These are phyloP conservation scores for Neoaliturus tenellus DNA, from an alignment of 2,888 invertebrate species.

Conservation along the genomic window DNA sequence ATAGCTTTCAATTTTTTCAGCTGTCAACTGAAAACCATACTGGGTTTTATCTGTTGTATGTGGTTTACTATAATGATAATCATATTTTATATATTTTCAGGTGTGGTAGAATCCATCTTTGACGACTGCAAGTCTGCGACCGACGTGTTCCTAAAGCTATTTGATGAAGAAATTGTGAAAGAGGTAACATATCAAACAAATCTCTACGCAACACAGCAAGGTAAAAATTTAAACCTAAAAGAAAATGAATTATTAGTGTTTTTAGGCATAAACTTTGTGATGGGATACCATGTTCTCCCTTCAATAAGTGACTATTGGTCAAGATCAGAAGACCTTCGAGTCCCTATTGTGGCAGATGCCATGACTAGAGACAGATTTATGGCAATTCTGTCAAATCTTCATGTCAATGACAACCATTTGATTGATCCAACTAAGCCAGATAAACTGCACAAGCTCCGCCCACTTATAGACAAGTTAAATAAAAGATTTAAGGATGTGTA, in stretches of 20 bases:
- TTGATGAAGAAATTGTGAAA: constrained; percentile 29
- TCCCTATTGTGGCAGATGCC: background rate
- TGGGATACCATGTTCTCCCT: constrained; percentile 52
- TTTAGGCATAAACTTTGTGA: constrained; percentile 55
- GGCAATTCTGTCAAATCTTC: constrained; percentile 35
- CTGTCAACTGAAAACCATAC: too few species aligned
- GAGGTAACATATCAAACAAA: constrained; percentile 46
- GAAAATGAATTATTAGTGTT: constrained; percentile 51
- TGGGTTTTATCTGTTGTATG: too few species aligned
- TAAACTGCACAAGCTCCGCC: constrained; percentile 40
- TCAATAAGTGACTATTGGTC: constrained; percentile 46
- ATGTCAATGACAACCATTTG: constrained; percentile 49
- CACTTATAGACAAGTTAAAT: constrained; percentile 36
- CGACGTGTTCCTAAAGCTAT: background rate
- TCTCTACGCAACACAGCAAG: constrained; percentile 36
- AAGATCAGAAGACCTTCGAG: constrained; percentile 35
- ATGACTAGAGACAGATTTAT: constrained; percentile 50
- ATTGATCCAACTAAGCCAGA: constrained; percentile 19
- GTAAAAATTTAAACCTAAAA: constrained; percentile 43
- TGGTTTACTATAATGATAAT: background rate
- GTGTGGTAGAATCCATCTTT: constrained; percentile 7
- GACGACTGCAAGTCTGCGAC: constrained; percentile 34
- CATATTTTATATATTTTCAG: constrained; percentile 32
- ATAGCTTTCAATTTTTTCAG: too few species aligned
- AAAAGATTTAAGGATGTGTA: constrained; percentile 44